A percentile compares a stretch with the other conserved stretches of the same genome.
phyloP scores from a whole-genome alignment of 2,797 vertebrate genomes.

The Neoniphon sammara region DNA sequence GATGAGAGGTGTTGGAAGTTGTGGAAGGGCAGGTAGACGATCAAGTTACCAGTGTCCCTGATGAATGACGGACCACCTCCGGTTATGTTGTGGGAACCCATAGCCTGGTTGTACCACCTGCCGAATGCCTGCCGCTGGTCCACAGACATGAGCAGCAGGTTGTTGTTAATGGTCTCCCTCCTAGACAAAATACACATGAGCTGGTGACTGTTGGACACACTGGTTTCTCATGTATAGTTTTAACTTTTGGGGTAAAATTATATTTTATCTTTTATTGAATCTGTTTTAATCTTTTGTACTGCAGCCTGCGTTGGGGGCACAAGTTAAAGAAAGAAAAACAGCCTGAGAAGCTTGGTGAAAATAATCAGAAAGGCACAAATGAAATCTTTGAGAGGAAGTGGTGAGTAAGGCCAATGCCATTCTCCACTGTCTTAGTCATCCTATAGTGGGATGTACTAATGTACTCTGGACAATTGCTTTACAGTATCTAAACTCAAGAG shows the following conservation, averaged over 20 bases:
- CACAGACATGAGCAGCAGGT: slow-evolving; percentile 69
- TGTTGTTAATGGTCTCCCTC: slow-evolving; percentile 75
- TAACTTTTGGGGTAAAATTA: background rate
- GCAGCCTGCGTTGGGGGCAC: background rate
- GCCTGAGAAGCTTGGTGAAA: no score
- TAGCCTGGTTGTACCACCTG: slow-evolving; percentile 76
- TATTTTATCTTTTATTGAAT: no score
- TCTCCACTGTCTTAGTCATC: no score
- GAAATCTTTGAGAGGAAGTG: background rate
- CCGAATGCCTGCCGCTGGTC: slow-evolving; percentile 82
- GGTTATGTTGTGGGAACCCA: slow-evolving; percentile 66
- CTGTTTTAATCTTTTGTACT: background rate
- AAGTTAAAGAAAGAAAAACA: no score
- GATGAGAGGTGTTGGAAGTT: slow-evolving; percentile 85
- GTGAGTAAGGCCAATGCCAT: background rate
- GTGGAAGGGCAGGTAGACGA: slow-evolving; percentile 84
- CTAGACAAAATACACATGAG: slow-evolving; percentile 58
- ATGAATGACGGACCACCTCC: slow-evolving; percentile 75
- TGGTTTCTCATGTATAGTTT: background rate
- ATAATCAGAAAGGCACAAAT: background rate
- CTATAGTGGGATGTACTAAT: no score
- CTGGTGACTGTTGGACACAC: background rate
- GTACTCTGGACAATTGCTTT: no score
- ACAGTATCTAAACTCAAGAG: no score
- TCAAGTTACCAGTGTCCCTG: slow-evolving; percentile 82